A percentile compares a stretch with the other conserved stretches of the same genome.
phyloP scores from a whole-genome alignment of 1,140 invertebrate genomes.

The Euwallacea fornicatus region DNA sequence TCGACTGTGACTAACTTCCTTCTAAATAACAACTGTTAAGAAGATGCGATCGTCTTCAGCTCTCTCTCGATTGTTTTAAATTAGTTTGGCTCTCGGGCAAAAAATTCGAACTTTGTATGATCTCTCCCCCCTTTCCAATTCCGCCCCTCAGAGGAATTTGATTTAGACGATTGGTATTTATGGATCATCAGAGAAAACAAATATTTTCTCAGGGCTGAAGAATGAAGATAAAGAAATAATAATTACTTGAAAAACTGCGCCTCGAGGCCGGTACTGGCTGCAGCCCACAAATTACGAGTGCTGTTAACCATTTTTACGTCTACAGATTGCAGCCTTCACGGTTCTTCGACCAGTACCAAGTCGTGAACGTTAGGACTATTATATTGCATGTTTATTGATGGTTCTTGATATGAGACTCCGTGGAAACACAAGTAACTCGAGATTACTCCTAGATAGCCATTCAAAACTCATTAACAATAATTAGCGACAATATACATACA shows the following conservation, averaged over 20 bases:
- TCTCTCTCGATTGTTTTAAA: slow-evolving; percentile 31
- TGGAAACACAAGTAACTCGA: not conserved
- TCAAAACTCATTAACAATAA: too few relatives aligned
- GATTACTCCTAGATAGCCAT: not conserved
- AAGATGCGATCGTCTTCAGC: slow-evolving; percentile 21
- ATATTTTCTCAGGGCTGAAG: slow-evolving; percentile 8
- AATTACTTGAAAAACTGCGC: slow-evolving; percentile 14
- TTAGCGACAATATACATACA: too few relatives aligned
- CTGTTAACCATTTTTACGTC: slow-evolving; percentile 22
- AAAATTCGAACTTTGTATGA: slow-evolving; percentile 19
- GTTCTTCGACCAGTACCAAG: slow-evolving; percentile 7
- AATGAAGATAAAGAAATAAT: slow-evolving; percentile 31
- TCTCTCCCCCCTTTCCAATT: slow-evolving; percentile 1
- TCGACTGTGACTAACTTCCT: slow-evolving; percentile 45
- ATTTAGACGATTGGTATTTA: not conserved
- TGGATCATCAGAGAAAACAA: too few relatives aligned
- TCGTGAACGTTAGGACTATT: slow-evolving; percentile 11
- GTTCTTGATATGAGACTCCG: slow-evolving; percentile 8
- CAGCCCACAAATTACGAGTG: slow-evolving; percentile 22
- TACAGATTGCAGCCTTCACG: slow-evolving; percentile 22
- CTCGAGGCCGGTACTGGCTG: slow-evolving; percentile 14
- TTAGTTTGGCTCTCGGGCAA: slow-evolving; percentile 32
- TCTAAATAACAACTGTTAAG: slow-evolving; percentile 43
- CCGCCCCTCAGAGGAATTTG: slow-evolving; percentile 2
- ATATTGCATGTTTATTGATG: slow-evolving; percentile 28